Evolutionary conservation across 2,113 vertebrate genomes (phyloP), one percentile per base, ranked within the genome.

Genomic region (Hippocampus zosterae): DNA sequence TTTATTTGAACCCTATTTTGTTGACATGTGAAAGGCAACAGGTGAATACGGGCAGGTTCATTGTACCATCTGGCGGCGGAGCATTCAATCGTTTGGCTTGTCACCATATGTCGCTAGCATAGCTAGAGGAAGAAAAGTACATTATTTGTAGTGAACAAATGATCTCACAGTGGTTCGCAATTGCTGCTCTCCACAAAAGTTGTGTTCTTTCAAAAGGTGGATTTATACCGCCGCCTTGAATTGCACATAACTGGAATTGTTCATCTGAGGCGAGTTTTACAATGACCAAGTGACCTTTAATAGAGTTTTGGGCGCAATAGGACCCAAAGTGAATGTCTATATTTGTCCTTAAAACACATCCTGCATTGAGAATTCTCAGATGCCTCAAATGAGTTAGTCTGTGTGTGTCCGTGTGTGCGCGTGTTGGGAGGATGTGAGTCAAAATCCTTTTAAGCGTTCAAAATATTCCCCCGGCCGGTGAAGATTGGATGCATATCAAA

Each of bases 401-500:
- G 8, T 63, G 33, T 29, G 9, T n/a, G 52, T 37, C 29, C 29
- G 59, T 37, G 15, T 19, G 33, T 52, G 33, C 9, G 33, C 42
- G 33, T 73, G 25, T 71, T 75, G 57, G 68, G 27, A 81, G 82
- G 80, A 84, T 81, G 67, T 83, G 78, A 84, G 81, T 88, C 80
- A 83, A 86, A 85, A 71, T 85, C 68, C 79, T 71, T 75, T 70
- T 23, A 71, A 70, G 42, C 63, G 55, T 78, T 81, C 27, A 74
- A 63, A 80, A 70, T 3, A 29, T 77, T 68, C 75, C 71, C 40
- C 71, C 40, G 74, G 76, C 64, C 42, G 11, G 71, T 25, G 55
- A 72, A 65, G 69, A 70, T 68, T 80, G 79, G 77, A 83, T 71
- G 68, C 74, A 73, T 73, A 77, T 87, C 81, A 84, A 86, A 84